Evolutionary conservation across 2,797 vertebrate species (phyloP), one percentile per base, ranked within the genome.

Genomic region (Percopsis omiscomaycus): DNA sequence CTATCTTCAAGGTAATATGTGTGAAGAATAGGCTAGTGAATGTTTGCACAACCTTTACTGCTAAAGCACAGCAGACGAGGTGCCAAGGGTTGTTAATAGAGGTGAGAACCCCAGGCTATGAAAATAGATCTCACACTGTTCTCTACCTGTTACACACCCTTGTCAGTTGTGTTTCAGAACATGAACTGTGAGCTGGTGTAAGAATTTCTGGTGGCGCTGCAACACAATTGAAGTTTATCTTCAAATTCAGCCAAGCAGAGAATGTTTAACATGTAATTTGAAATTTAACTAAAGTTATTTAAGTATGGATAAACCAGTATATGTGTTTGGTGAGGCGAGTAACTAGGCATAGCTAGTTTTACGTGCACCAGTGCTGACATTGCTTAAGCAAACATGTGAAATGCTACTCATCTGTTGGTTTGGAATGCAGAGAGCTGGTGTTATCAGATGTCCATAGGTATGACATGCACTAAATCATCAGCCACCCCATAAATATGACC

Each of bases 41-140:
- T 44, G 3, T 61, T 28, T 42, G 10, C 11, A 15, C 30, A 22
- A 15, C 3, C 12, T 13, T 13, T 47, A 1, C 52, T 59, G 64
- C 27, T 56, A n/a, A 57, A 10, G 67, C 30, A 59, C 27, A 53
- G 60, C 54, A 69, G 53, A 63, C 51, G 49, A 70, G 71, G 74
- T 73, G 71, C 78, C 71, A 62, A 58, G 62, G 68, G 74, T 60
- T 73, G 71, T 74, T 84, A 75, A 82, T 83, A 55, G 79, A 87
- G 86, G 86, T 67, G 72, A 69, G 72, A 88, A 79, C 81, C 66
- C 72, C 79, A 68, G 57, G 48, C 55, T 45, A 48, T 66, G 82
- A 73, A 66, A 83, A 54, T 42, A 37, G 65, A 85, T 77, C 73
- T 45, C 13, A 10, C 1, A 6, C 12, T 30, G 47, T 48, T 12